Base-by-base conservation (phyloP, 2,888 invertebrate species). In the Amphipyra berbera region DNA sequence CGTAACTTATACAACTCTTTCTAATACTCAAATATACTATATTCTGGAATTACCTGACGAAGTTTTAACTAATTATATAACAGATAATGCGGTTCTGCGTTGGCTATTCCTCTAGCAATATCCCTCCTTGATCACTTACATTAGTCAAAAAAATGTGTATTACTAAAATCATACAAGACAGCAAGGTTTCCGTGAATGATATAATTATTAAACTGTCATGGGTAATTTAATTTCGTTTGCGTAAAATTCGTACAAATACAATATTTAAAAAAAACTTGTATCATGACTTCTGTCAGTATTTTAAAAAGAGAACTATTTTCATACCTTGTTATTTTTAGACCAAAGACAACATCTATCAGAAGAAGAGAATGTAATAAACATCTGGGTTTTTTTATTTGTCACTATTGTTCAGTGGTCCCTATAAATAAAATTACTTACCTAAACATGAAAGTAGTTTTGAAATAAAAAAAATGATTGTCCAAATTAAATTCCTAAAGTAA, bases 291-390 rank as follows among this genome's bases (percentile, higher is more conserved):
- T 79, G 79, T 71, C 67, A 71, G 35, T 56, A 66, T 68, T 81
- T 81, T 63, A 74, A 78, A 82, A 57, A 62, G 46, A 67, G 82
- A 82, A 82, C 66, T 54, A 33, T 41, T 48, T 53, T 44, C 6
- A 1, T 55, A 12, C 6, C 40, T 38, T 64, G 61, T 50, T 64
- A 61, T 55, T 73, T 72, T 68, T 72, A 68, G 50, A 67, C 66
- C 82, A 79, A 56, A 79, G 75, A 82, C 62, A 73, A 73, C 48
- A 45, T 57, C 13, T 30, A 15, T 48, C 46, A 47, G 14, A 30
- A 30, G 27, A n/a, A 12, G 13, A 41, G 14, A 41, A 6, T 38
- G 38, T 0, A 7, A 13, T 13, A 8, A 41, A 14, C 12, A 13
- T 41, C 2, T 5, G 13, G 7, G 13, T 13, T 13, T 41, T n/a